A percentile compares a stretch with the other conserved stretches of the same genome.
Evolutionary conservation across 2,113 vertebrate species (phyloP).

Genomic region (Danionella cerebrum): DNA sequence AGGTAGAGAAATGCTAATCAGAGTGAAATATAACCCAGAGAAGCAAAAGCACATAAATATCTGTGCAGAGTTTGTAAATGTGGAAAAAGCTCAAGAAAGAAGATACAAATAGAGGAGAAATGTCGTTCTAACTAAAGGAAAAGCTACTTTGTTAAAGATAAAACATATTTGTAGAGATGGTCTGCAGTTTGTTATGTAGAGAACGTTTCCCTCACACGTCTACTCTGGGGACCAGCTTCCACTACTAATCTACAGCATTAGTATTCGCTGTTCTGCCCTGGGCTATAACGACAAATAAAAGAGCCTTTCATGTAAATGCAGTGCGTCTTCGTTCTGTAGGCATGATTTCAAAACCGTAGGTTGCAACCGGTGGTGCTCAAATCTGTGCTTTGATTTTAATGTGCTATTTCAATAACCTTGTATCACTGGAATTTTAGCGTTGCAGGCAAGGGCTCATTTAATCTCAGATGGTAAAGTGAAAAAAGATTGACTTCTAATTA

Average conservation of each 20-base stretch:
- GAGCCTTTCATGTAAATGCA: slow-evolving; percentile 23
- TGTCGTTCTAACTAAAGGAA: background rate
- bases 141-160: background rate
- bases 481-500: too few relatives aligned
- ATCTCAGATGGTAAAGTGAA: too few relatives aligned
- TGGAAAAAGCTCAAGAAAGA: slow-evolving; percentile 2
- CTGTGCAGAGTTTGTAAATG: background rate
- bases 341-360: slow-evolving; percentile 3
- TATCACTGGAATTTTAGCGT: too few relatives aligned
- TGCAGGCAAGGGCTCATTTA: too few relatives aligned
- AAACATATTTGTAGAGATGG: background rate
- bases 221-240: slow-evolving; percentile 17
- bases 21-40: slow-evolving; percentile 21
- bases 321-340: slow-evolving; percentile 7
- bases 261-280: slow-evolving; percentile 19
- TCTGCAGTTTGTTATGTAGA: slow-evolving; percentile 19
- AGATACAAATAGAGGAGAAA: slow-evolving; percentile 6
- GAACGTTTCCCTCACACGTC: slow-evolving; percentile 12
- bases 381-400: background rate
- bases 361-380: background rate
- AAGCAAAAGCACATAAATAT: slow-evolving; percentile 25
- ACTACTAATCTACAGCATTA: slow-evolving; percentile 17
- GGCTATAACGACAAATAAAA: slow-evolving; percentile 26
- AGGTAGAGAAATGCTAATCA: slow-evolving; percentile 15
- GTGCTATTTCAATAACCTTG: too few relatives aligned